phyloP scores from a whole-genome alignment of 1,140 invertebrate genomes.

The Lordiphosa collinella region DNA sequence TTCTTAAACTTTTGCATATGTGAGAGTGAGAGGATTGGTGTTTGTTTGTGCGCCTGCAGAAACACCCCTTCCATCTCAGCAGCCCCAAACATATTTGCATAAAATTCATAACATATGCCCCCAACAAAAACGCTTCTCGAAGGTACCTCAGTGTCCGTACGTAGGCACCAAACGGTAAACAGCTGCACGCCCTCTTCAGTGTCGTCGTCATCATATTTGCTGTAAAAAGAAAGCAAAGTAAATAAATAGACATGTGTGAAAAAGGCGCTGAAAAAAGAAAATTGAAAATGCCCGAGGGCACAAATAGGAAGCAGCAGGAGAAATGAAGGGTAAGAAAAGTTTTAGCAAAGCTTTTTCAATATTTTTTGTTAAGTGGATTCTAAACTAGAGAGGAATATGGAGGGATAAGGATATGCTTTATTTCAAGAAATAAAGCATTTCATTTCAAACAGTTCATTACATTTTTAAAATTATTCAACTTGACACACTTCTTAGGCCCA shows the following conservation, averaged over 20 bases:
- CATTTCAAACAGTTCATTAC: no score
- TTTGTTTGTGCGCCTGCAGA: not conserved
- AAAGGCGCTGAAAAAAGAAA: constrained; percentile 20
- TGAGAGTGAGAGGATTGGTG: constrained; percentile 7
- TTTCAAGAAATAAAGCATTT: no score
- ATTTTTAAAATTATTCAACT: no score
- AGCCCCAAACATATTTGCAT: constrained; percentile 54
- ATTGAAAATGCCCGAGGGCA: constrained; percentile 28
- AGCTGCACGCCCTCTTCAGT: not conserved
- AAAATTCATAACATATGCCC: constrained; percentile 66
- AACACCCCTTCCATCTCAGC: constrained; percentile 2
- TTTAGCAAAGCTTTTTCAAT: constrained; percentile 15
- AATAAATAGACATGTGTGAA: constrained; percentile 47
- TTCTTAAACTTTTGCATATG: constrained; percentile 27
- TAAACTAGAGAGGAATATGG: not conserved
- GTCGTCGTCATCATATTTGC: constrained; percentile 40
- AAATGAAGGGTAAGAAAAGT: constrained; percentile 6
- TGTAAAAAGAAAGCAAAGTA: constrained; percentile 29
- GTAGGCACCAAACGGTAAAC: constrained; percentile 34
- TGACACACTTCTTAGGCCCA: not conserved
- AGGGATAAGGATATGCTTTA: not conserved
- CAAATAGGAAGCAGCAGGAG: not conserved
- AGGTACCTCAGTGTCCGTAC: constrained; percentile 19
- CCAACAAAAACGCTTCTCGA: constrained; percentile 8
- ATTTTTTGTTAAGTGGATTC: not conserved